phyloP scores from a whole-genome alignment of 2,888 invertebrate genomes.

The Polietes domitor region DNA sequence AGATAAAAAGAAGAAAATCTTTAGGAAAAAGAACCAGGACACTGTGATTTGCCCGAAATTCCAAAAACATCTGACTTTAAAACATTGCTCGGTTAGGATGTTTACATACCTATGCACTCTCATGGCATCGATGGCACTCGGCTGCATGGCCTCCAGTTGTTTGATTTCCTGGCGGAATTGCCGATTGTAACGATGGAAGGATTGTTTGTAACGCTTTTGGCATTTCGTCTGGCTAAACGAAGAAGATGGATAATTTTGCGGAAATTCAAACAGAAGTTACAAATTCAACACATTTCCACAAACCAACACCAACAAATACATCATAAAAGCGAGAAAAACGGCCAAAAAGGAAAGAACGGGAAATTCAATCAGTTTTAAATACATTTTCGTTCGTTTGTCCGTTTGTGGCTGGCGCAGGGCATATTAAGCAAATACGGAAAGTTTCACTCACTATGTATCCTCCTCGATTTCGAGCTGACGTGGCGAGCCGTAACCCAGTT shows the following conservation, averaged over 20 bases:
- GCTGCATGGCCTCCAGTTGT: slow-evolving; percentile 80
- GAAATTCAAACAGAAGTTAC: slow-evolving; percentile 61
- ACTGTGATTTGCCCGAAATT: slow-evolving; percentile 35
- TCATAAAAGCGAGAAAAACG: not conserved
- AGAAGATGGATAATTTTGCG: slow-evolving; percentile 55
- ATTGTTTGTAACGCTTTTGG: slow-evolving; percentile 77
- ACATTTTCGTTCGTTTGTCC: slow-evolving; percentile 28
- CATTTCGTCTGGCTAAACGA: slow-evolving; percentile 75
- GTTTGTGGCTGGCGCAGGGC: not conserved
- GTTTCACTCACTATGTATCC: slow-evolving; percentile 75
- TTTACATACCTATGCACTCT: slow-evolving; percentile 78
- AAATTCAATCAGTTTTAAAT: slow-evolving; percentile 57
- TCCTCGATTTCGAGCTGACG: slow-evolving; percentile 71
- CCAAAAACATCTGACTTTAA: not conserved
- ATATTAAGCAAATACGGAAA: not conserved
- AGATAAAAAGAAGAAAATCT: slow-evolving; percentile 37
- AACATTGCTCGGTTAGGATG: not conserved
- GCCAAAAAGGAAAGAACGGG: slow-evolving; percentile 16
- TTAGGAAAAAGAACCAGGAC: not conserved
- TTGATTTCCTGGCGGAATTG: slow-evolving; percentile 80
- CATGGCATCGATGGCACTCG: slow-evolving; percentile 80
- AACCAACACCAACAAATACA: slow-evolving; percentile 16
- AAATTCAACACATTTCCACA: slow-evolving; percentile 45
- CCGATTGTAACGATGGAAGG: slow-evolving; percentile 78
- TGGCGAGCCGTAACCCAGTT: slow-evolving; percentile 74